Evolutionary conservation across 2,888 invertebrate genomes (phyloP).

Genomic region (Sarcophaga carnaria): DNA sequence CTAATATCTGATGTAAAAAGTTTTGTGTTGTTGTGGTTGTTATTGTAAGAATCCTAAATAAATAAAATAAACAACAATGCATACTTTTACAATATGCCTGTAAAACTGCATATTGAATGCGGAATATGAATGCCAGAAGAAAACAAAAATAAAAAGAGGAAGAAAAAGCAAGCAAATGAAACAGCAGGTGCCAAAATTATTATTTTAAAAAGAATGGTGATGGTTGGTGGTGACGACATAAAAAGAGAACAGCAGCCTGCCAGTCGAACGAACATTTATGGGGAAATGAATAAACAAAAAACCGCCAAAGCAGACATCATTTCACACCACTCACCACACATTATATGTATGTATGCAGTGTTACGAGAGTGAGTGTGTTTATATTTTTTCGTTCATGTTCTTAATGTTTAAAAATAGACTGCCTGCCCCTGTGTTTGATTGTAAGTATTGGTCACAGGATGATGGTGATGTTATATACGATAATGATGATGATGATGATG

Average conservation of each 20-base stretch:
- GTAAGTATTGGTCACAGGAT: slow-evolving; percentile 55
- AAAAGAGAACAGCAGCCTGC: slow-evolving; percentile 49
- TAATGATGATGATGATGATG: slow-evolving; percentile 40
- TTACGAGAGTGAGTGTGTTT: neutral
- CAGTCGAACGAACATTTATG: neutral
- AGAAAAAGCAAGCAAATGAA: slow-evolving; percentile 28
- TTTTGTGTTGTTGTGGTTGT: slow-evolving; percentile 7
- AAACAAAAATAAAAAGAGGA: slow-evolving; percentile 21
- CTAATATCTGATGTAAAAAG: slow-evolving; percentile 10
- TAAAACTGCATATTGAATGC: slow-evolving; percentile 1
- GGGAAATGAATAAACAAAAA: slow-evolving; percentile 6
- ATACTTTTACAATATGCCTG: slow-evolving; percentile 12
- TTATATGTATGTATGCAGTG: neutral
- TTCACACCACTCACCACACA: neutral
- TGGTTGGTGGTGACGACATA: slow-evolving; percentile 61
- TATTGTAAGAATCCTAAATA: slow-evolving; percentile 6
- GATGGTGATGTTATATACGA: slow-evolving; percentile 5
- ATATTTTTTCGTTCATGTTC: neutral
- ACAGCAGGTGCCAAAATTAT: slow-evolving; percentile 64
- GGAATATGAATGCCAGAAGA: slow-evolving; percentile 15
- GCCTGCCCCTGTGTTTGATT: neutral
- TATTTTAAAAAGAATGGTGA: slow-evolving; percentile 34
- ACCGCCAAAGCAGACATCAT: slow-evolving; percentile 32
- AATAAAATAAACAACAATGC: slow-evolving; percentile 28
- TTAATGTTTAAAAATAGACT: slow-evolving; percentile 60